A percentile compares a stretch with the other conserved stretches of the same genome.
Conservation (phyloP, 2,797 vertebrate species). For the Lophius americanus region DNA sequence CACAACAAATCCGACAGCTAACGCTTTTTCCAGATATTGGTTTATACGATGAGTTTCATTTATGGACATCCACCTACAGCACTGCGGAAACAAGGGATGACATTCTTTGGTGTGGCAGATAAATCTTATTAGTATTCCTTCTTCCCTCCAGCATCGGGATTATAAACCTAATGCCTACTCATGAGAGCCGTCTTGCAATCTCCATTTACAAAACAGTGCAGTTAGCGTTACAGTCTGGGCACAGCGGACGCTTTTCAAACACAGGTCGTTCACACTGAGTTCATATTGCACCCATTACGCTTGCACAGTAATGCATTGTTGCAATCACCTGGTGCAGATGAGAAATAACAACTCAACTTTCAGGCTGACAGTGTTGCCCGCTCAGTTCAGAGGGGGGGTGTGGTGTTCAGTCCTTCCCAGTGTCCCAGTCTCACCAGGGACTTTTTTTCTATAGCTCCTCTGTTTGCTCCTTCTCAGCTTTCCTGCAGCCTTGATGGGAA, state of each 20-base stretch:
- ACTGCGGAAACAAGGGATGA: slow-evolving; percentile 39
- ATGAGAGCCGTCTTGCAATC: slow-evolving; percentile 48
- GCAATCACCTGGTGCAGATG: slow-evolving; percentile 32
- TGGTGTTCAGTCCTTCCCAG: slow-evolving; percentile 38
- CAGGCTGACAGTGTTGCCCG: slow-evolving; percentile 14
- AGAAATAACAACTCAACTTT: slow-evolving; percentile 38
- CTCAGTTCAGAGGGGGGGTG: slow-evolving; percentile 32
- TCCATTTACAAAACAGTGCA: slow-evolving; percentile 46
- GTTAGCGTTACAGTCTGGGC: slow-evolving; percentile 28
- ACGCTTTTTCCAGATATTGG: slow-evolving; percentile 15
- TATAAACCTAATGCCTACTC: slow-evolving; percentile 70
- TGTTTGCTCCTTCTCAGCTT: slow-evolving; percentile 50
- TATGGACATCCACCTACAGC: slow-evolving; percentile 28
- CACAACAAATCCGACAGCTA: slow-evolving; percentile 2
- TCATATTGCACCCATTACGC: slow-evolving; percentile 27
- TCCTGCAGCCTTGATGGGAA: slow-evolving; percentile 26
- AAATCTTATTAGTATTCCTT: slow-evolving; percentile 68
- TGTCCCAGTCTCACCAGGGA: slow-evolving; percentile 53
- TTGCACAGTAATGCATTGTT: slow-evolving; percentile 29
- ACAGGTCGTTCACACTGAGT: slow-evolving; percentile 22
- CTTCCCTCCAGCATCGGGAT: slow-evolving; percentile 64
- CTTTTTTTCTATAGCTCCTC: slow-evolving; percentile 25
- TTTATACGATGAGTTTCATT: slow-evolving; percentile 47
- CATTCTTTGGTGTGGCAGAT: slow-evolving; percentile 56
- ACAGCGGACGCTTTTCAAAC: slow-evolving; percentile 17